These are phyloP conservation scores for Colinus virginianus DNA, from an alignment of 2,113 vertebrate genomes.

Conservation along the genomic window DNA sequence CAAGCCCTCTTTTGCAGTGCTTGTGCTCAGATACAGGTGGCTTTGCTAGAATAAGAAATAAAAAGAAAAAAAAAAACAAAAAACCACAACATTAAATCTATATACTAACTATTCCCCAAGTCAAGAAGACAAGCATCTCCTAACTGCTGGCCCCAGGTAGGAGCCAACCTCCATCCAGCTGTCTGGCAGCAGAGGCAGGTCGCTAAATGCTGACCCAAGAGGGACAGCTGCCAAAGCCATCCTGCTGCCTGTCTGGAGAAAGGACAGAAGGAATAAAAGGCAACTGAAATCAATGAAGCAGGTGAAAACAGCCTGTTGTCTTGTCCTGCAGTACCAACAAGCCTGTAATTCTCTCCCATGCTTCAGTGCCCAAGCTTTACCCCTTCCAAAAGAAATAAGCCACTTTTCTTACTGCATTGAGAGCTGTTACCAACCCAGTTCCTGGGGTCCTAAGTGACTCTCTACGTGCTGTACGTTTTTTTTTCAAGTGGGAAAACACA, in stretches of 20 bases:
- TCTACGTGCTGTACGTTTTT: neutral
- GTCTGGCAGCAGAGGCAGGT: neutral
- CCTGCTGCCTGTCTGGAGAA: neutral
- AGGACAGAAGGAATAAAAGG: neutral
- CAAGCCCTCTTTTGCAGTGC: neutral
- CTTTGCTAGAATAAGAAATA: neutral
- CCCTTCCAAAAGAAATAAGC: neutral
- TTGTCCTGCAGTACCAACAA: neutral
- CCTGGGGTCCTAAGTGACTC: neutral
- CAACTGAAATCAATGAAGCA: neutral
- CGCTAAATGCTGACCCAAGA: neutral
- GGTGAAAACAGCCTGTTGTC: neutral
- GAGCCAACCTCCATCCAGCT: neutral
- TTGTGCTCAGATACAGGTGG: neutral
- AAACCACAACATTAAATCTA: neutral
- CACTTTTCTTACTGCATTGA: neutral
- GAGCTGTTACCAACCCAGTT: neutral
- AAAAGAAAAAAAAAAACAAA: neutral
- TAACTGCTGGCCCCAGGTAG: neutral
- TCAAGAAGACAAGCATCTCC: neutral
- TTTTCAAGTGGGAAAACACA: neutral
- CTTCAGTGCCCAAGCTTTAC: neutral
- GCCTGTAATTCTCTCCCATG: neutral
- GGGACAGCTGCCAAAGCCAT: neutral
- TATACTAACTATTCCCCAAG: neutral